Conservation (phyloP, 1,140 invertebrate species). For the Hirudo medicinalis region DNA sequence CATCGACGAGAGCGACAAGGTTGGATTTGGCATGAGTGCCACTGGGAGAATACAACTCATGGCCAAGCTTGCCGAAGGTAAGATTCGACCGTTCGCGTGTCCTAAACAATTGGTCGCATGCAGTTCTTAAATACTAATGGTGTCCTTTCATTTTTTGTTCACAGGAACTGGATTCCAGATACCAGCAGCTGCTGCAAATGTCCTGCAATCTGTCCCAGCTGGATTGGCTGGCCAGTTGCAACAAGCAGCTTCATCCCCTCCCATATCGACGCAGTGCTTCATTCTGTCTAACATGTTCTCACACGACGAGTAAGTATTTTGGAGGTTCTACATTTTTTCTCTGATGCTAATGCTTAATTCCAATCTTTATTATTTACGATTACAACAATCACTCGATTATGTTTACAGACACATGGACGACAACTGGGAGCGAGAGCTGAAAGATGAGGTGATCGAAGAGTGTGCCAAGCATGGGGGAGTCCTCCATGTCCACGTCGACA, state of each 20-base stretch:
- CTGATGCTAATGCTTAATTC: background rate
- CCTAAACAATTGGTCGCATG: background rate
- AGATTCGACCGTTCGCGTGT: background rate
- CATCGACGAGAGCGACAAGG: slow-evolving; percentile 85
- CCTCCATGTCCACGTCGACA: slow-evolving; percentile 91
- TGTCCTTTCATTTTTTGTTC: slow-evolving; percentile 19
- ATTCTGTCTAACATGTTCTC: slow-evolving; percentile 99
- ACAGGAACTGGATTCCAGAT: slow-evolving; percentile 63
- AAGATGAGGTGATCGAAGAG: slow-evolving; percentile 96
- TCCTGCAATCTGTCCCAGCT: slow-evolving; percentile 42
- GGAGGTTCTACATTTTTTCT: background rate
- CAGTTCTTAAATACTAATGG: background rate
- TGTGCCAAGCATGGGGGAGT: slow-evolving; percentile 96
- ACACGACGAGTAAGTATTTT: slow-evolving; percentile 49
- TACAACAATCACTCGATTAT: background rate
- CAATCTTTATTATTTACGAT: too few relatives aligned
- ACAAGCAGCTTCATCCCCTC: slow-evolving; percentile 45
- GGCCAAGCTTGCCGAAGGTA: slow-evolving; percentile 94
- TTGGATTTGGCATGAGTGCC: slow-evolving; percentile 90
- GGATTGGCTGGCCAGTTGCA: slow-evolving; percentile 21
- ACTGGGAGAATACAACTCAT: slow-evolving; percentile 87
- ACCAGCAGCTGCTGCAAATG: slow-evolving; percentile 74
- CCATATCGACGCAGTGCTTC: slow-evolving; percentile 97
- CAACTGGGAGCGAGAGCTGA: slow-evolving; percentile 82
- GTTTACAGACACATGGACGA: slow-evolving; percentile 35